Conservation (phyloP, 2,888 invertebrate genomes). For the Mellilla xanthometata region DNA sequence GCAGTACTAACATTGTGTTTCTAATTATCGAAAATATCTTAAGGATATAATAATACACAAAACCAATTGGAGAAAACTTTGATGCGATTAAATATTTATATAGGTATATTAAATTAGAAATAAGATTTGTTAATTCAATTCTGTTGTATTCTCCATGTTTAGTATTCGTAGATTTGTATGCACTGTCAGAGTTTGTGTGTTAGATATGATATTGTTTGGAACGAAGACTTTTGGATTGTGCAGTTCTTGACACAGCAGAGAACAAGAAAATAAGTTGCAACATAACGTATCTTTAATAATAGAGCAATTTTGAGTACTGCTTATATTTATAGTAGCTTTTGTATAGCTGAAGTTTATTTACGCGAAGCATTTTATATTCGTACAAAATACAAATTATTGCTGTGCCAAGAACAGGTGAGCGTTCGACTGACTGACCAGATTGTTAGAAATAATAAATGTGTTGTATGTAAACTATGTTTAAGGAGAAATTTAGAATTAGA, state of each 20-base stretch:
- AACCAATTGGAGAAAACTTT: constrained; percentile 14
- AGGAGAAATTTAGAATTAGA: constrained; percentile 61
- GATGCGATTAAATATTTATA: constrained; percentile 21
- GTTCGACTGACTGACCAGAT: constrained; percentile 73
- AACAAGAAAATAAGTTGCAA: neutral
- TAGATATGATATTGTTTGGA: constrained; percentile 41
- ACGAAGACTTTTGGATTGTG: constrained; percentile 37
- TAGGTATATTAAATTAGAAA: constrained; percentile 27
- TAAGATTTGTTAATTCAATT: constrained; percentile 38
- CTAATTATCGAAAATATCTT: neutral
- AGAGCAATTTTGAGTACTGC: constrained; percentile 11
- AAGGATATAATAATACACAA: neutral
- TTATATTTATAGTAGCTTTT: constrained; percentile 30
- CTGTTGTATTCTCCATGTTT: constrained; percentile 32
- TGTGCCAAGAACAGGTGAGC: constrained; percentile 63
- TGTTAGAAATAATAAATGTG: constrained; percentile 64
- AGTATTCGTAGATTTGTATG: constrained; percentile 33
- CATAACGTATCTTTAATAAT: constrained; percentile 13
- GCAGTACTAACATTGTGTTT: constrained; percentile 12
- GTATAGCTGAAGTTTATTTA: constrained; percentile 14
- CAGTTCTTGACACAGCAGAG: constrained; percentile 61
- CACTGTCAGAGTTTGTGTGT: constrained; percentile 32
- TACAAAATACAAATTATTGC: constrained; percentile 34
- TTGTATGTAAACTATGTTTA: constrained; percentile 57
- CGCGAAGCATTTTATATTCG: constrained; percentile 29